These are phyloP conservation scores for Chelonus formosanus DNA, from an alignment of 2,888 invertebrate species.

Conservation along the genomic window DNA sequence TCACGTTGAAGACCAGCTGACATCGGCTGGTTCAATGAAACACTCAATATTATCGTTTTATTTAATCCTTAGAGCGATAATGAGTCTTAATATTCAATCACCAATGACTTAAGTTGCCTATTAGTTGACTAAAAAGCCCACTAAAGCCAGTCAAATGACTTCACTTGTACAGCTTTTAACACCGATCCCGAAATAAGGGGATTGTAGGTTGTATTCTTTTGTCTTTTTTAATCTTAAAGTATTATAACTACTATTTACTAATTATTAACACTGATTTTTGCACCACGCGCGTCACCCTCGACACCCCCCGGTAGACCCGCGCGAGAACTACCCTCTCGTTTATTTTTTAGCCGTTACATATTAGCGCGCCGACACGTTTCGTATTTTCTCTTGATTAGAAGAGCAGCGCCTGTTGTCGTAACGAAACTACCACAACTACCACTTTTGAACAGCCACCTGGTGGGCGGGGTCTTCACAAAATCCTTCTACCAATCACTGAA, in stretches of 20 bases:
- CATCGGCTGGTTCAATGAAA: conserved; percentile 66
- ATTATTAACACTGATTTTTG: too few relatives aligned
- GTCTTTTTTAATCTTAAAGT: too few relatives aligned
- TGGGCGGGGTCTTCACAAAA: conserved; percentile 54
- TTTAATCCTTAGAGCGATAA: not conserved
- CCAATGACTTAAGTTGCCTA: too few relatives aligned
- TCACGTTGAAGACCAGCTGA: conserved; percentile 76
- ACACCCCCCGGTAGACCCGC: conserved; percentile 43
- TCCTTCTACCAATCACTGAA: too few relatives aligned
- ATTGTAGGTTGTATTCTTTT: too few relatives aligned
- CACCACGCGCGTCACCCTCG: conserved; percentile 33
- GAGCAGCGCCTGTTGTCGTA: conserved; percentile 56
- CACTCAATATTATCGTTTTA: not conserved
- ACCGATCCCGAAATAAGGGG: too few relatives aligned
- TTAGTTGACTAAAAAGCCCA: too few relatives aligned
- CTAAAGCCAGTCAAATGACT: too few relatives aligned
- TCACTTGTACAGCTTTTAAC: too few relatives aligned
- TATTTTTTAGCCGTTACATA: conserved; percentile 50
- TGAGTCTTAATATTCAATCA: too few relatives aligned
- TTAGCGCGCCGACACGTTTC: conserved; percentile 55
- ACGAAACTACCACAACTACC: conserved; percentile 59
- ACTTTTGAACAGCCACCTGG: conserved; percentile 62
- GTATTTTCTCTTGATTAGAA: conserved; percentile 56
- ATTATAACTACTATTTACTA: too few relatives aligned
- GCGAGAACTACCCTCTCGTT: conserved; percentile 49